These are phyloP conservation scores for Larimichthys polyactis DNA, from an alignment of 2,113 vertebrate species.

Conservation along the genomic window DNA sequence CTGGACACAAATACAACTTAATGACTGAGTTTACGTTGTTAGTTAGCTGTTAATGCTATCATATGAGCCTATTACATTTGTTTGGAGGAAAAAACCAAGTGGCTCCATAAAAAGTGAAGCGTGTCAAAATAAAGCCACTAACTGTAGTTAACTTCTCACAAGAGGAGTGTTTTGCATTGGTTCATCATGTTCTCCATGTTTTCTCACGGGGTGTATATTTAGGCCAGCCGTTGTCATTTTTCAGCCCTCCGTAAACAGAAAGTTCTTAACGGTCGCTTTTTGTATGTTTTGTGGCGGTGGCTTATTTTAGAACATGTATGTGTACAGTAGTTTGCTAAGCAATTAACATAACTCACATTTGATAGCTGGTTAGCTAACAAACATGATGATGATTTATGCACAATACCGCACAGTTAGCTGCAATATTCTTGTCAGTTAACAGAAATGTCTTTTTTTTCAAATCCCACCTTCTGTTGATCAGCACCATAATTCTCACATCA, in stretches of 20 bases:
- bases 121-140: conserved; percentile 65
- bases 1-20: conserved; percentile 72
- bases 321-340: conserved; percentile 69
- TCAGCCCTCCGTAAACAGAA: conserved; percentile 71
- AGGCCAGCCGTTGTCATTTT: conserved; percentile 56
- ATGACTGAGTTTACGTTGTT: conserved; percentile 60
- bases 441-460: conserved; percentile 29
- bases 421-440: conserved; percentile 42
- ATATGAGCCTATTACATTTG: conserved; percentile 68
- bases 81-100: conserved; percentile 47
- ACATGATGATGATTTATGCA: conserved; percentile 30
- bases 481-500: conserved; percentile 44
- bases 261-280: conserved; percentile 44
- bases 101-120: conserved; percentile 64
- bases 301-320: conserved; percentile 71
- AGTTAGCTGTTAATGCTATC: conserved; percentile 60
- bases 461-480: conserved; percentile 36
- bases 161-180: conserved; percentile 48
- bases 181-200: conserved; percentile 71
- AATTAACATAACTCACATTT: conserved; percentile 78
- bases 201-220: conserved; percentile 77
- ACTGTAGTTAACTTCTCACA: conserved; percentile 60
- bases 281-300: conserved; percentile 65
- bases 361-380: conserved; percentile 46
- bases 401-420: conserved; percentile 30